These are phyloP conservation scores for Mormyrus proboscirostris DNA, from an alignment of 2,797 vertebrate genomes.

Conservation along the genomic window DNA sequence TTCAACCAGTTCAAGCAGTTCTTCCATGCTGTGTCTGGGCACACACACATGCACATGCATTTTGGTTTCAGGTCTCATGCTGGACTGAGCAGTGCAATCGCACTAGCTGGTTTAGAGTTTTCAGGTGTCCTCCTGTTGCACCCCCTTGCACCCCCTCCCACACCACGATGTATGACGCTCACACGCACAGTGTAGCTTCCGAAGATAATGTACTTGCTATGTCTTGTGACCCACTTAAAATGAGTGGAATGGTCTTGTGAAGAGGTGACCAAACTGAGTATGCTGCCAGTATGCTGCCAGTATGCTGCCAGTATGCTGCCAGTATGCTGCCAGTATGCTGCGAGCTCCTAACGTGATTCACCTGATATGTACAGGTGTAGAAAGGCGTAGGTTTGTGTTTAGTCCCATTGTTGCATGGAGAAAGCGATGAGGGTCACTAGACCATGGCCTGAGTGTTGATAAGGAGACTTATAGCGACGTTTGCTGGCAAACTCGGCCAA, in stretches of 20 bases:
- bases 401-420: not conserved
- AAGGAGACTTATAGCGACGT: not conserved
- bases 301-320: too few relatives aligned
- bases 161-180: not conserved
- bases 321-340: too few relatives aligned
- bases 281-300: too few relatives aligned
- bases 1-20: slow-evolving; percentile 41
- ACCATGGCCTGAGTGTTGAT: not conserved
- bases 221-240: not conserved
- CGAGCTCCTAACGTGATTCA: not conserved
- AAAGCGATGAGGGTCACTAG: not conserved
- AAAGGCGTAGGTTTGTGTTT: not conserved
- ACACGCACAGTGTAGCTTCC: not conserved
- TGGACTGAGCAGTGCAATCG: not conserved
- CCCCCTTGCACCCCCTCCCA: not conserved
- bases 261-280: not conserved
- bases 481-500: not conserved
- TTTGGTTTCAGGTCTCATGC: not conserved
- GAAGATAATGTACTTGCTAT: not conserved
- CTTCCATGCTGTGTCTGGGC: too few relatives aligned
- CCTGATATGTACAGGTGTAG: not conserved
- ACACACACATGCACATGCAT: not conserved
- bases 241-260: not conserved
- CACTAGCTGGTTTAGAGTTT: not conserved
- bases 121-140: not conserved